Evolutionary conservation across 1,140 invertebrate genomes (phyloP), one percentile per base, ranked within the genome.

Genomic region (Drosophila oshimai): DNA sequence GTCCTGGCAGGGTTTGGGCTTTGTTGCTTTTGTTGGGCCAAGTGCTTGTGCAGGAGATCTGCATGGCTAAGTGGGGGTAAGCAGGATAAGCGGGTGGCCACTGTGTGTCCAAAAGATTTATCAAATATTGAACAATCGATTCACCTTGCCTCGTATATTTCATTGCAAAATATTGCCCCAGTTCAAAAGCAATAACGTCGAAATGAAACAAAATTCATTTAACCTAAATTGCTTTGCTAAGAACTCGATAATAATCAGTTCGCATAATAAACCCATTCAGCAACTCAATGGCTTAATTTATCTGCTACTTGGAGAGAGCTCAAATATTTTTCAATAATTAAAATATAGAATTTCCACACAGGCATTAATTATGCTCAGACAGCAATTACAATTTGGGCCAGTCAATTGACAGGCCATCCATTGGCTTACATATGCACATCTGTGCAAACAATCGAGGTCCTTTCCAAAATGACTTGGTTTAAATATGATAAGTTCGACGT

Each of bases 41-140:
- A 67, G 34, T 74, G 44, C 51, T 57, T 29, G 20, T 7, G 9
- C 18, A n/a, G 36, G 28, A 26, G 24, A 28, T 31, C 24, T 12
- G 26, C 26, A 20, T 33, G 26, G 29, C 20, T 44, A 67, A 50
- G 44, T 29, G 36, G 17, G n/a, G 34, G 33, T 47, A 17, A 58
- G 26, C 18, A 15, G 37, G 15, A 44, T 44, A 51, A 29, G 24
- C 17, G 5, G 10, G 9, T 10, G 18, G 9, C 7, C 31, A 26
- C 6, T 72, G 69, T 73, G 68, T 73, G 24, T 26, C 7, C 28
- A 46, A 51, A 22, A 51, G 67, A 73, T 73, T 73, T 73, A 73
- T 73, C 67, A 73, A 64, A 72, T 64, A 42, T 72, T 73, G 31
- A 12, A 12, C 24, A 41, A 22, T 46, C 44, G 22, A 26, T 51